Base-by-base conservation (phyloP, 2,113 vertebrate species). In the Laticauda laticaudata region DNA sequence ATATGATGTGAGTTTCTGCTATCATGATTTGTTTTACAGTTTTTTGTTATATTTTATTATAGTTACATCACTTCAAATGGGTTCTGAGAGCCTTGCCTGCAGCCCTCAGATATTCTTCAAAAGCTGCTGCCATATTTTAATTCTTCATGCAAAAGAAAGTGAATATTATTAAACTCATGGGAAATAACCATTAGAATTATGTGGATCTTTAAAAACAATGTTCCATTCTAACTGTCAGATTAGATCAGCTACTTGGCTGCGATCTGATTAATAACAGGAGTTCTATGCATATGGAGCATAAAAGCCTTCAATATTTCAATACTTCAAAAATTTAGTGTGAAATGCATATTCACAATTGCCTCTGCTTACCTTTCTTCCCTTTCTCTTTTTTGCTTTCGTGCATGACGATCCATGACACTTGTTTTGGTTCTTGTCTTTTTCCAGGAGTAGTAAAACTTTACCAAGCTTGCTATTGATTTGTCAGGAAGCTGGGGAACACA, bases 401-500 rank as follows among this genome's bases (percentile, higher is more conserved):
- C 99, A 54, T 99, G 99, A 69, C 99, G 98, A 86, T 99, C 99
- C 99, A 99, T 99, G 96, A 99, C 98, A 0, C 99, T 99, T 55
- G 99, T 99, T 97, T 99, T 99, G 96, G 98, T 99, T 94, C 99
- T 98, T 0, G 98, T 99, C 96, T 99, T 99, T 98, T 99, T 99
- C 99, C 99, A 99, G 0, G 99, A 99, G 96, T 99, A 99, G 97
- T 99, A 99, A 95, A 99, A 99, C 81, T 98, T 98, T 94, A 99
- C 99, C 97, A 99, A 97, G 94, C 99, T 99, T 93, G 99, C 98
- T 97, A 99, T 99, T 14, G 99, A 98, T 93, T 99, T 99, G 95
- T 99, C 99, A 91, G 99, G 99, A 93, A 99, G 97, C 99, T 99
- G 95, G 48, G n/a, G 96, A 94, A 96, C 89, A 95, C 92, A 95